Evolutionary conservation across 1,140 invertebrate genomes (phyloP), one percentile per base, ranked within the genome.

Genomic region (Drosophila baimaii): DNA sequence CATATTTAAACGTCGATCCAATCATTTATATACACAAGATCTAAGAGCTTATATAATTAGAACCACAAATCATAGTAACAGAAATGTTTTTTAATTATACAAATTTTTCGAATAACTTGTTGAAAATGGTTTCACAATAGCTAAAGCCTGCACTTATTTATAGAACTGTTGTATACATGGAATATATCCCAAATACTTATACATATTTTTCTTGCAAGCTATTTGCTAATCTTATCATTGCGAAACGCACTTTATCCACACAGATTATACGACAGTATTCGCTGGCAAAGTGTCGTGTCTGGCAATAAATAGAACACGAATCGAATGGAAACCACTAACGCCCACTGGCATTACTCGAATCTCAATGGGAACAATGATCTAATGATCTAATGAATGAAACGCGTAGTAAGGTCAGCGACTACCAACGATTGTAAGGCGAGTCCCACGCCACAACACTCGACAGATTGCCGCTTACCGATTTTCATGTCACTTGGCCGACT

Each of bases 321-420:
- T 64, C 61, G 68, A 54, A 62, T 49, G 49, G 47, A 76, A 77
- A 77, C 51, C 46, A 58, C 63, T 68, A 47, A 78, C 68, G 85
- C 84, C 85, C 80, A 88, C 84, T 10, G 47, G 25, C 47, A 47
- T 71, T 54, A 71, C 44, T 59, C 44, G 49, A 21, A 52, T 70
- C 62, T 88, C 76, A 88, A 81, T 86, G 81, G 71, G 54, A 58
- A 77, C 73, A 66, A 82, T 70, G 68, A 71, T 71, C 68, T 44
- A 68, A 85, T 86, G 83, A 86, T 79, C 79, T 71, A 89, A 88
- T 88, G 83, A 88, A 88, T 88, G 83, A 80, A 68, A 12, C 70
- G 58, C 66, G 75, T 79, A 77, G 75, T 77, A 72, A 72, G 73
- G 73, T 82, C 70, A 61, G 37, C 64, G 80, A 84, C 62, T 77